phyloP scores from a whole-genome alignment of 2,888 invertebrate species.

The Drosophila kambysellisi region DNA sequence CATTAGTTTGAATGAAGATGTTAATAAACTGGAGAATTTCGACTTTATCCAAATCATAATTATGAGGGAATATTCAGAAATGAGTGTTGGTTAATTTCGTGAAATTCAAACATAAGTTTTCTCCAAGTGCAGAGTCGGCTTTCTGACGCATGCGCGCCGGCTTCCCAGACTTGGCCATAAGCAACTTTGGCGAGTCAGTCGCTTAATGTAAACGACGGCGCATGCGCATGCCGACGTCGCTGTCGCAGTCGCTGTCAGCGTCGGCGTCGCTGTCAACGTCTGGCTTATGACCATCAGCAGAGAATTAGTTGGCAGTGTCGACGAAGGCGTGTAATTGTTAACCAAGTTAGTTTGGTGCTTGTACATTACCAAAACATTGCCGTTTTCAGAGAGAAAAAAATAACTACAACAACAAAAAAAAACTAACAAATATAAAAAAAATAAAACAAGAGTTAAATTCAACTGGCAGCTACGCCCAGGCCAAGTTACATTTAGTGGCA shows the following conservation, averaged over 20 bases:
- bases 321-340: slow-evolving; percentile 79
- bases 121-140: slow-evolving; percentile 33
- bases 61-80: background rate
- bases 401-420: slow-evolving; percentile 14
- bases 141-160: slow-evolving; percentile 71
- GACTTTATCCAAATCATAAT: too few species aligned
- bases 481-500: slow-evolving; percentile 47
- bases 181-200: slow-evolving; percentile 38
- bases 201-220: slow-evolving; percentile 71
- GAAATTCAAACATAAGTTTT: background rate
- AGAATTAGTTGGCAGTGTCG: slow-evolving; percentile 68
- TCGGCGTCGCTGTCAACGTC: slow-evolving; percentile 25
- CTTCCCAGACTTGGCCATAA: slow-evolving; percentile 32
- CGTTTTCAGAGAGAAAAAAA: slow-evolving; percentile 36
- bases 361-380: slow-evolving; percentile 71
- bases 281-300: slow-evolving; percentile 54
- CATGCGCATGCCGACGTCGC: slow-evolving; percentile 76
- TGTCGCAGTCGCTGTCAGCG: slow-evolving; percentile 25
- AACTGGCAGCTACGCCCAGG: slow-evolving; percentile 52
- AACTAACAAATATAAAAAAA: slow-evolving; percentile 16
- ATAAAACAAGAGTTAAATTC: slow-evolving; percentile 23
- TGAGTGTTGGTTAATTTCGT: background rate
- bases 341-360: slow-evolving; percentile 69
- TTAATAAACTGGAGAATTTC: too few species aligned
- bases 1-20: background rate